Conservation (phyloP, 2,797 vertebrate genomes). For the Spondyliosoma cantharus region DNA sequence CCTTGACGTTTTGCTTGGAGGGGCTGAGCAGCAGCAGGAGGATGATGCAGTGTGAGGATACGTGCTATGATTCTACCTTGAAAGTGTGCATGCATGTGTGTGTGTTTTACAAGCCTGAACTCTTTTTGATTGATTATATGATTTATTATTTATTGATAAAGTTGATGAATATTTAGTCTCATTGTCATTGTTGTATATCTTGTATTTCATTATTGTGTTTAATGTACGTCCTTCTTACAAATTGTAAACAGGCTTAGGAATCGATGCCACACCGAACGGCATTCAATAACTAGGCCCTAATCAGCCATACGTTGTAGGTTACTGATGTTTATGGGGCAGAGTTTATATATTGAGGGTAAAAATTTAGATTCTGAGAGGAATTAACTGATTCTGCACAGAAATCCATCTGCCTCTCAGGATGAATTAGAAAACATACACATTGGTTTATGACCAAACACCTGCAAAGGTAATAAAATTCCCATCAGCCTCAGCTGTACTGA, state of each 20-base stretch:
- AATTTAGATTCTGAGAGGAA: background rate
- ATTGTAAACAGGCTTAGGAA: slow-evolving; percentile 52
- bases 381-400: background rate
- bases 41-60: background rate
- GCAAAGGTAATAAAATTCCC: background rate
- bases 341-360: background rate
- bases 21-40: background rate
- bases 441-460: background rate
- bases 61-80: background rate
- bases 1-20: background rate
- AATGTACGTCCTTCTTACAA: slow-evolving; percentile 47
- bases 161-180: background rate
- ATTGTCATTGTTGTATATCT: background rate
- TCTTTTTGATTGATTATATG: too few species aligned
- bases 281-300: slow-evolving; percentile 38
- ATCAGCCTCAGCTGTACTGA: background rate
- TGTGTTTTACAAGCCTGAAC: background rate
- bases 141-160: background rate
- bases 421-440: background rate
- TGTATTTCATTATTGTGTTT: background rate
- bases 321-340: slow-evolving; percentile 19
- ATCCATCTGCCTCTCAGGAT: background rate
- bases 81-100: background rate
- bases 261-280: slow-evolving; percentile 35
- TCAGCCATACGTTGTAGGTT: slow-evolving; percentile 25